phyloP scores from a whole-genome alignment of 2,797 vertebrate species.

The Melanotaenia maccullochi region DNA sequence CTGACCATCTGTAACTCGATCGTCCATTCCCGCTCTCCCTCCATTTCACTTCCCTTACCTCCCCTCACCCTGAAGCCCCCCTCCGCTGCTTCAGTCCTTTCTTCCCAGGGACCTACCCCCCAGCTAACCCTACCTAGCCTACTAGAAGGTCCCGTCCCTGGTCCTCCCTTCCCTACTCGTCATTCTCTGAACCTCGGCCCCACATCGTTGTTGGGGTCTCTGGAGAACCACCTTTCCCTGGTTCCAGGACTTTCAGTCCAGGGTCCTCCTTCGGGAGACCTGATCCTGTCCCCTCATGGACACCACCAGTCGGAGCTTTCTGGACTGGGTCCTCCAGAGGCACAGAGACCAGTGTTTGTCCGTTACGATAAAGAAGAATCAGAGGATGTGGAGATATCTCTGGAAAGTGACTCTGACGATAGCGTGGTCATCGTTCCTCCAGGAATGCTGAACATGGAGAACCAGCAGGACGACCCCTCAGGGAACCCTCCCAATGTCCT shows the following conservation, averaged over 20 bases:
- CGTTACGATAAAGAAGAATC: slow-evolving; percentile 92
- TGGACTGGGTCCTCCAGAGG: slow-evolving; percentile 72
- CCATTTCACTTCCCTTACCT: slow-evolving; percentile 77
- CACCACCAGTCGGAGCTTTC: slow-evolving; percentile 71
- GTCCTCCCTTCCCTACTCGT: slow-evolving; percentile 73
- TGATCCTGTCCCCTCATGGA: slow-evolving; percentile 75
- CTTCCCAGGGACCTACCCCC: slow-evolving; percentile 66
- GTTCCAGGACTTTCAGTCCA: slow-evolving; percentile 72
- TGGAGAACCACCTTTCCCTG: slow-evolving; percentile 80
- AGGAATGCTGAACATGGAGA: slow-evolving; percentile 77
- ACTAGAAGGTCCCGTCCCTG: slow-evolving; percentile 75
- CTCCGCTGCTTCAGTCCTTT: slow-evolving; percentile 65
- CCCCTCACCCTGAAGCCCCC: slow-evolving; percentile 79
- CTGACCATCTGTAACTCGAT: slow-evolving; percentile 87
- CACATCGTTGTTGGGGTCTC: slow-evolving; percentile 75
- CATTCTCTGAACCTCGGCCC: slow-evolving; percentile 81
- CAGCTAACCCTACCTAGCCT: slow-evolving; percentile 79
- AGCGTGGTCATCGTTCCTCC: slow-evolving; percentile 93
- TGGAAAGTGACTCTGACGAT: slow-evolving; percentile 93
- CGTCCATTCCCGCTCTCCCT: slow-evolving; percentile 87
- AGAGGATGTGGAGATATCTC: slow-evolving; percentile 91
- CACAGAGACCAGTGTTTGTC: slow-evolving; percentile 88
- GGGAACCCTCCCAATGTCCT: slow-evolving; percentile 54
- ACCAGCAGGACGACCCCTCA: slow-evolving; percentile 61
- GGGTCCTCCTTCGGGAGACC: slow-evolving; percentile 65